A percentile compares a stretch with the other conserved stretches of the same genome.
Evolutionary conservation across 2,888 invertebrate species (phyloP).

Genomic region (Hemicrepidius hirtus): DNA sequence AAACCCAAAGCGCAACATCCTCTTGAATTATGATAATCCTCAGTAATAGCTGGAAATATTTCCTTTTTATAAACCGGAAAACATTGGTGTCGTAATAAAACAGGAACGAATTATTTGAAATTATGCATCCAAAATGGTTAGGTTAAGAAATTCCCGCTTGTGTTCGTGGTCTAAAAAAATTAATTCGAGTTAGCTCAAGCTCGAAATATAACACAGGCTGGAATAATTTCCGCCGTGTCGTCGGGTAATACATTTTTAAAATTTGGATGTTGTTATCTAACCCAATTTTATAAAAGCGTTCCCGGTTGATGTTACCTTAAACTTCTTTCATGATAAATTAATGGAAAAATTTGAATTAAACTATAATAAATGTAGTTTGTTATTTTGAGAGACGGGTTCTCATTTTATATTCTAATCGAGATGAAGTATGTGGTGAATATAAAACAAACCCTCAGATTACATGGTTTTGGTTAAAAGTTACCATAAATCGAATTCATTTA

Average conservation of each 20-base stretch:
- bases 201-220: constrained; percentile 13
- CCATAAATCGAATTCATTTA: too few relatives aligned
- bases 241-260: constrained; percentile 14
- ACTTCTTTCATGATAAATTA: constrained; percentile 1
- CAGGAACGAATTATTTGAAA: constrained; percentile 2
- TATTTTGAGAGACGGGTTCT: neutral
- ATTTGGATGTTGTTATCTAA: neutral
- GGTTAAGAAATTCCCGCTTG: constrained; percentile 6
- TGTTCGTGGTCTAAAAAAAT: constrained; percentile 7
- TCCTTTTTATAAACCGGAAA: constrained; percentile 18
- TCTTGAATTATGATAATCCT: constrained; percentile 30
- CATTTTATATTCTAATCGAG: neutral
- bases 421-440: too few relatives aligned
- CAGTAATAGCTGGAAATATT: constrained; percentile 30
- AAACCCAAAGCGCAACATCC: constrained; percentile 23
- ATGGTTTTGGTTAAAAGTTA: neutral
- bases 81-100: constrained; percentile 30
- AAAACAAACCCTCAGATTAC: neutral
- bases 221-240: constrained; percentile 18
- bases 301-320: neutral
- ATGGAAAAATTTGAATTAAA: neutral
- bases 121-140: constrained; percentile 1
- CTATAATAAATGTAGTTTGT: too few relatives aligned
- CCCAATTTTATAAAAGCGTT: constrained; percentile 4
- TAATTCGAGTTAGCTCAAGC: constrained; percentile 8